Evolutionary conservation across 2,797 vertebrate genomes (phyloP).

Genomic region (Molossus alvarezi): DNA sequence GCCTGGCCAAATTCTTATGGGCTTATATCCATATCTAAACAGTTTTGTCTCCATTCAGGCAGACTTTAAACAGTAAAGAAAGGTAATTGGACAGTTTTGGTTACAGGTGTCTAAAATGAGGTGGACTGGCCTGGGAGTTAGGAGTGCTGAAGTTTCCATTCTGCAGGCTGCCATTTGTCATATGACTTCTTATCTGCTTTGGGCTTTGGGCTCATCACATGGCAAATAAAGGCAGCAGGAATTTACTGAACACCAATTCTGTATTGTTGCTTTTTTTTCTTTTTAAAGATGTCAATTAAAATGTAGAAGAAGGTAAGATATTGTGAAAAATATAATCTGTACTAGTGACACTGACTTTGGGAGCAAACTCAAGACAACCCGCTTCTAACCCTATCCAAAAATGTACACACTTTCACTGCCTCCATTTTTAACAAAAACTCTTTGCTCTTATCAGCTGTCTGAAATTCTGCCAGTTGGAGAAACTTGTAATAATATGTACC

Average conservation of each 20-base stretch:
- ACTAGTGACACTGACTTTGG: neutral
- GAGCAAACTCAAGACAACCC: conserved; percentile 27
- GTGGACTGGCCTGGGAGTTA: neutral
- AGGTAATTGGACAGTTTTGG: conserved; percentile 59
- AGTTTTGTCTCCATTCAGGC: conserved; percentile 50
- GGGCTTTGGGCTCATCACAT: conserved; percentile 55
- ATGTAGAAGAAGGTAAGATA: conserved; percentile 24
- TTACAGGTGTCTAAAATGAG: conserved; percentile 24
- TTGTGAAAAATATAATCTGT: conserved; percentile 50
- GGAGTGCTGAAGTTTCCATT: conserved; percentile 39
- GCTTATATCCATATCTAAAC: conserved; percentile 71
- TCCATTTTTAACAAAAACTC: neutral
- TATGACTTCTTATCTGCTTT: conserved; percentile 12
- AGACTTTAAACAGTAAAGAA: conserved; percentile 66
- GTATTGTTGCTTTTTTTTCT: neutral
- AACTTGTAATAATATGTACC: conserved; percentile 36
- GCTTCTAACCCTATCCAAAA: neutral
- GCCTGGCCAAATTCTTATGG: conserved; percentile 70
- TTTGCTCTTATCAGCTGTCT: neutral
- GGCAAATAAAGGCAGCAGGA: conserved; percentile 67
- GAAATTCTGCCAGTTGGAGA: conserved; percentile 46
- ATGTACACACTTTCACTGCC: neutral
- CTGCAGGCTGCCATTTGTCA: neutral
- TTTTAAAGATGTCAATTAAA: conserved; percentile 52
- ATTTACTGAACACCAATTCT: conserved; percentile 70